A percentile compares a stretch with the other conserved stretches of the same genome.
These are phyloP conservation scores for Drosophila burlai DNA, from an alignment of 1,140 invertebrate genomes.

Conservation along the genomic window DNA sequence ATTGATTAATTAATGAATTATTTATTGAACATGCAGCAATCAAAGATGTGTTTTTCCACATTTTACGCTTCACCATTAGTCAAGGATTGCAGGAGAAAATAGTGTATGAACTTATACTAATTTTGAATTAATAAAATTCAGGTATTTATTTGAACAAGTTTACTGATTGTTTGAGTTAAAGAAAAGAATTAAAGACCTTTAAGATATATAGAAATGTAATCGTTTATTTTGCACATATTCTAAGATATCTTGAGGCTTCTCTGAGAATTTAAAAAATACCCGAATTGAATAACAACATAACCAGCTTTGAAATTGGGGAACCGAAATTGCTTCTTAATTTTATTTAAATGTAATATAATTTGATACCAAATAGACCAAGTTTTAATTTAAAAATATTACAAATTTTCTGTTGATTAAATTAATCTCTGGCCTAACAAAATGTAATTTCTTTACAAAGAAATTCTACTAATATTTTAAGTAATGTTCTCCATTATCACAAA, in stretches of 20 bases:
- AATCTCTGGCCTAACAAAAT: too few relatives aligned
- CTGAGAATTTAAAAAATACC: too few relatives aligned
- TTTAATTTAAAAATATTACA: too few relatives aligned
- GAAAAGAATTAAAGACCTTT: too few relatives aligned
- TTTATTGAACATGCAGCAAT: slow-evolving; percentile 63
- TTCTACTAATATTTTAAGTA: background rate
- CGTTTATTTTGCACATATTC: too few relatives aligned
- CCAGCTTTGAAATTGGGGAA: too few relatives aligned
- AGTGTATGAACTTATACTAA: background rate
- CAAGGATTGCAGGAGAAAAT: slow-evolving; percentile 2
- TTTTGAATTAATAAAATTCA: background rate
- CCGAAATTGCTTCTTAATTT: background rate
- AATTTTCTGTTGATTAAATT: too few relatives aligned
- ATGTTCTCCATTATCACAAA: background rate
- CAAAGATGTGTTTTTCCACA: slow-evolving; percentile 48
- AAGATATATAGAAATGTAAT: too few relatives aligned
- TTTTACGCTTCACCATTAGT: slow-evolving; percentile 42
- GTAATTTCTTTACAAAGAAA: background rate
- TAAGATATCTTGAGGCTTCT: too few relatives aligned
- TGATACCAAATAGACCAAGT: too few relatives aligned
- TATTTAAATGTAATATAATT: background rate
- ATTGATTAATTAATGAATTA: slow-evolving; percentile 80
- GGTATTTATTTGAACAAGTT: background rate
- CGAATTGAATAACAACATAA: too few relatives aligned
- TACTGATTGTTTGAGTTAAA: background rate